Percentiles rank a stretch among this genome's conserved stretches.
Conservation (phyloP, 1,140 invertebrate genomes). For the Cotesia chilonis region DNA sequence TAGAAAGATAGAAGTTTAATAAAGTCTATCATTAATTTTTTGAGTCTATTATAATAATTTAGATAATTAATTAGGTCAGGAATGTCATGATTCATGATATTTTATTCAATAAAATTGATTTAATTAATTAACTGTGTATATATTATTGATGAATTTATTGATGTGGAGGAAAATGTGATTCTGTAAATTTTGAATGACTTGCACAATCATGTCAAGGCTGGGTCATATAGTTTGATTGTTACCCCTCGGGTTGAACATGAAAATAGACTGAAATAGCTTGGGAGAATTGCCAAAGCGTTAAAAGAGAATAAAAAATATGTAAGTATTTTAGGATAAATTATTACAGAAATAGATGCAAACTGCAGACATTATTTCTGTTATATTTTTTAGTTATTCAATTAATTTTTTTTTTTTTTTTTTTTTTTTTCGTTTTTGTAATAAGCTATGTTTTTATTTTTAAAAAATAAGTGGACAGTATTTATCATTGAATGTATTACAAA, state of each 20-base stretch:
- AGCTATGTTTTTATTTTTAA: no score
- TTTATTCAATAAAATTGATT: no score
- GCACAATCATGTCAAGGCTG: constrained; percentile 38
- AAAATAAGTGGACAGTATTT: no score
- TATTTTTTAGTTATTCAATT: not conserved
- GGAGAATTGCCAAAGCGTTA: constrained; percentile 16
- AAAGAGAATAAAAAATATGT: not conserved
- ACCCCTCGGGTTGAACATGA: not conserved
- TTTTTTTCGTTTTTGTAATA: no score
- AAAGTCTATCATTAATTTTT: no score
- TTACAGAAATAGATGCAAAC: not conserved
- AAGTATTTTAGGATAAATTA: not conserved
- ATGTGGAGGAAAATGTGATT: not conserved
- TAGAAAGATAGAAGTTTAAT: no score
- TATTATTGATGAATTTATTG: not conserved
- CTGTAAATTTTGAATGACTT: constrained; percentile 12
- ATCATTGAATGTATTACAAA: not conserved
- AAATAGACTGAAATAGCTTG: not conserved
- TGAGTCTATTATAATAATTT: not conserved
- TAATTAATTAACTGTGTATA: not conserved
- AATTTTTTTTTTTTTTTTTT: no score
- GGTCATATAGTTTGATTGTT: constrained; percentile 5
- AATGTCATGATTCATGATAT: no score
- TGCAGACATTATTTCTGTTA: not conserved
- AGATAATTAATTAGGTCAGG: no score